A percentile compares a stretch with the other conserved stretches of the same genome.
Evolutionary conservation across 2,113 vertebrate genomes (phyloP).

Genomic region (Oreochromis tanganicae): DNA sequence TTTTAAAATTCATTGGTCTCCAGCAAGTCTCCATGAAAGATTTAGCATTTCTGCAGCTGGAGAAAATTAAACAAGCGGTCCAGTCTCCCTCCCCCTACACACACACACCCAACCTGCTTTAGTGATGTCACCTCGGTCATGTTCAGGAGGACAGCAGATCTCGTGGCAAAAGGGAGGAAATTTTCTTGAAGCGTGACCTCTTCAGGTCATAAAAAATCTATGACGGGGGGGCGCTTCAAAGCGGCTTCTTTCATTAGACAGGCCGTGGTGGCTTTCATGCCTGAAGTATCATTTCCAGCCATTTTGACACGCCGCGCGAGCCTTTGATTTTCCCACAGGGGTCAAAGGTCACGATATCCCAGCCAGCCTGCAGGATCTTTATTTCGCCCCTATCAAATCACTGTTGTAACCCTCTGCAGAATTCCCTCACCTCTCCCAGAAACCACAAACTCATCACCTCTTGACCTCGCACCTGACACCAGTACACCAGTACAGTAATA

Average conservation of each 20-base stretch:
- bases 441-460: constrained; percentile 24
- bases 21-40: constrained; percentile 45
- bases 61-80: constrained; percentile 23
- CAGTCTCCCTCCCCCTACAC: not conserved
- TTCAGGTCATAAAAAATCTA: constrained; percentile 14
- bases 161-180: not conserved
- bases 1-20: constrained; percentile 56
- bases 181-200: constrained; percentile 32
- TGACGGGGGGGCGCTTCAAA: constrained; percentile 43
- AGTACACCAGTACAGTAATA: not conserved
- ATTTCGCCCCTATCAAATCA: constrained; percentile 40
- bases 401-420: constrained; percentile 15
- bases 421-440: not conserved
- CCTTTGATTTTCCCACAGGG: constrained; percentile 37
- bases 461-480: not conserved
- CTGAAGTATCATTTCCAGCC: constrained; percentile 31
- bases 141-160: not conserved
- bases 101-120: not conserved
- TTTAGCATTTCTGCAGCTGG: constrained; percentile 45
- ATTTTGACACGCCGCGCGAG: not conserved
- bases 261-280: constrained; percentile 27
- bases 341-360: constrained; percentile 54
- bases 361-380: constrained; percentile 29
- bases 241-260: constrained; percentile 39
- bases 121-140: constrained; percentile 28